Base-by-base conservation (phyloP, 2,797 vertebrate genomes). In the Spondyliosoma cantharus region DNA sequence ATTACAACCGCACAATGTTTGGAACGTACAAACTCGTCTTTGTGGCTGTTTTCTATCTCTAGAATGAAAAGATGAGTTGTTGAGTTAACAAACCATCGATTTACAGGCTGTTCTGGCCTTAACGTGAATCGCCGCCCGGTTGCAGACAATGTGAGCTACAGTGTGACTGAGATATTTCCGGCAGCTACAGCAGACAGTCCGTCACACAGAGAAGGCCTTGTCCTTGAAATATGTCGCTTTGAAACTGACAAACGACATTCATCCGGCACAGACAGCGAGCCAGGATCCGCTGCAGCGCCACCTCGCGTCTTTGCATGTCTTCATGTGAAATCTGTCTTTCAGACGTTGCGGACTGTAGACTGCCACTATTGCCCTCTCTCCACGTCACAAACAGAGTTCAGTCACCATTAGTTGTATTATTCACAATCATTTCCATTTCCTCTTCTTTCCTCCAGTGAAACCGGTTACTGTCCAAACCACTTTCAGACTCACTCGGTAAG, bases 391-490 rank as follows among this genome's bases (percentile, higher is more conserved):
- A 14, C 15, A 24, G 50, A 56, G 17, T 43, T 54, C 32, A 68
- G 50, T 2, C 52, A 29, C 2, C 24, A 9, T 57, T 29, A 45
- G 4, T 13, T 25, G 9, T 24, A 13, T 12, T n/a, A 56, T 20
- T 43, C 1, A 12, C n/a, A 11, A 11, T 37, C 3, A 9, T 37
- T 37, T 37, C 8, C 37, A 9, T 37, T 37, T 11, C 3, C 52
- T 4, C 50, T 3, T 49, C 14, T 16, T 9, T 56, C 56, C 50
- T 54, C 73, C 52, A 73, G 46, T 56, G 8, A 66, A 73, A 76
- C 60, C 54, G 54, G 17, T 43, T 32, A 65, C 62, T 46, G 56
- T 59, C 74, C 69, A 60, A 74, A 80, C 80, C 76, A 80, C 66
- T 85, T 69, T 77, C 22, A 46, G 57, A 37, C 5, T 42, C 4